Evolutionary conservation across 2,797 vertebrate genomes (phyloP), one percentile per base, ranked within the genome.

Genomic region (Diglossa cyanea): DNA sequence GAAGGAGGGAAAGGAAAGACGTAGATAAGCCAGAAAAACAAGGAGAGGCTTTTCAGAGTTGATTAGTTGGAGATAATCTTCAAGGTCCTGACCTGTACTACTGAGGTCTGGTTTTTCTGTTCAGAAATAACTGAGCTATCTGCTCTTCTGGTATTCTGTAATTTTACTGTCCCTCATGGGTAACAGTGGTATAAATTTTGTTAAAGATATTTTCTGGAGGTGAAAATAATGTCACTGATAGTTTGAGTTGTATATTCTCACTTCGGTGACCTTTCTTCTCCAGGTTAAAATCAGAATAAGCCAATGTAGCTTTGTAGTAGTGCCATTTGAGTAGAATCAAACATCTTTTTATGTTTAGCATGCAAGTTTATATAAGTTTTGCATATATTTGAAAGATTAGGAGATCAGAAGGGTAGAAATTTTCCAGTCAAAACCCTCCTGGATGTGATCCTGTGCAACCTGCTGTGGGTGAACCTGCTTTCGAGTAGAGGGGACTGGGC

Each of bases 31-130:
- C 35, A 86, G 88, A 48, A 90, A 88, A 95, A 88, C 73, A 82
- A 86, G 88, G 92, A 93, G 63, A 73, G 92, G 55, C 74, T 75
- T 94, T 77, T 86, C 16, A 24, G 90, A 86, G 67, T 87, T 89
- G 51, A 70, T 76, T 89, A 42, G 50, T 35, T 83, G 26, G 44
- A 73, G 70, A 66, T 90, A 62, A 39, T 83, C 21, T 16, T 82
- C 54, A 17, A 39, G 58, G 76, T 83, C 79, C 47, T 86, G 85
- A 62, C 51, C 21, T 53, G 48, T 79, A 7, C 15, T 63, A 5
- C 26, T 45, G 37, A 60, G 26, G n/a, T 54, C 47, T 57, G n/a
- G 1, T 31, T 87, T 68, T 82, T 79, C 57, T 80, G 35, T 70
- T 90, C 10, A 68, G 61, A 86, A 94, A 28, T 51, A 45, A 81